Percentiles rank a stretch among this genome's conserved stretches.
Conservation (phyloP, 64 coral and sea anemone genomes). For the Trachythela sp. region DNA sequence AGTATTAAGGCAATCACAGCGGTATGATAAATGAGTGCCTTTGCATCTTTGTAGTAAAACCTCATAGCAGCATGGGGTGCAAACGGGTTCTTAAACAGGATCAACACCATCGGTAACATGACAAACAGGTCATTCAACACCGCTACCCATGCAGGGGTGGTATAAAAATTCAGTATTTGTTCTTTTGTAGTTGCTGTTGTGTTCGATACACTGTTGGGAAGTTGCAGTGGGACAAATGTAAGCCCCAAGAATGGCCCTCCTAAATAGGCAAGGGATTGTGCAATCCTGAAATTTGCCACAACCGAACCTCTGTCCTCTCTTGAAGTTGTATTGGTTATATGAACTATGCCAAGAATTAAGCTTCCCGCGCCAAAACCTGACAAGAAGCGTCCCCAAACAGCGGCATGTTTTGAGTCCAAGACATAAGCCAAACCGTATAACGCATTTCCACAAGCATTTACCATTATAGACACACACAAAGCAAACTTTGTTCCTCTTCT, state of each 20-base stretch:
- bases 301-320: constrained; percentile 71
- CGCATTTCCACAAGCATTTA: constrained; percentile 75
- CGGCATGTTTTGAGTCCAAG: constrained; percentile 53
- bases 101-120: constrained; percentile 60
- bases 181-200: constrained; percentile 10
- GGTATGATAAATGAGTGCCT: constrained; percentile 57
- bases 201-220: background rate
- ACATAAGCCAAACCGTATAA: constrained; percentile 69
- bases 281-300: constrained; percentile 68
- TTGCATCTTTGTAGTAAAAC: constrained; percentile 79
- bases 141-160: constrained; percentile 73
- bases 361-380: constrained; percentile 76
- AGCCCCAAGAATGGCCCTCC: constrained; percentile 76
- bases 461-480: constrained; percentile 54
- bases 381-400: constrained; percentile 71
- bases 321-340: constrained; percentile 73
- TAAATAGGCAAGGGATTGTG: constrained; percentile 71
- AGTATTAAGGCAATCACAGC: constrained; percentile 44
- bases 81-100: constrained; percentile 84
- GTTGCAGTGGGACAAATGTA: constrained; percentile 47
- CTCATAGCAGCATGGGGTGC: constrained; percentile 84
- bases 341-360: constrained; percentile 61
- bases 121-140: constrained; percentile 59
- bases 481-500: constrained; percentile 76
- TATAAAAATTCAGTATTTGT: constrained; percentile 66